These are phyloP conservation scores for Ambastaia sidthimunki DNA, from an alignment of 2,797 vertebrate species.

Conservation along the genomic window DNA sequence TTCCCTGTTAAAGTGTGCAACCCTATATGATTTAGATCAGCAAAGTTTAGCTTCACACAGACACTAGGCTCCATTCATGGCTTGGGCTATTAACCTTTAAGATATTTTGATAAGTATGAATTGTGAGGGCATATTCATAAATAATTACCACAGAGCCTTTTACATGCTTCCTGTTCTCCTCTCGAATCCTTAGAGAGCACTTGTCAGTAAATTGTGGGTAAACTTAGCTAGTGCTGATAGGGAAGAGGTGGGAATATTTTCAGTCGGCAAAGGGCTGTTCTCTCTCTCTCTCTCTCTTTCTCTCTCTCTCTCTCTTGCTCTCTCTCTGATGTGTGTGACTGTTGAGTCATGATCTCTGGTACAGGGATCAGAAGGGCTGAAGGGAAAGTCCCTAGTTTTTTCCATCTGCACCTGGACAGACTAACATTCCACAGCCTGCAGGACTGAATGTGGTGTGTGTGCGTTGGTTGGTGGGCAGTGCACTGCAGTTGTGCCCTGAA, in stretches of 20 bases:
- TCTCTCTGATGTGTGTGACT: constrained; percentile 7
- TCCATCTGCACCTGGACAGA: constrained; percentile 60
- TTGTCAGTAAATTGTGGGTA: constrained; percentile 58
- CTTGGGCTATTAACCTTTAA: constrained; percentile 73
- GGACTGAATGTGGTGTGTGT: constrained; percentile 51
- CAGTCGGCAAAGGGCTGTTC: constrained; percentile 11
- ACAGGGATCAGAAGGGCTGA: constrained; percentile 45
- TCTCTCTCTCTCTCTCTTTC: background rate
- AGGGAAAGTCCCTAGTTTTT: constrained; percentile 61
- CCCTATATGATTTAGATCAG: constrained; percentile 2
- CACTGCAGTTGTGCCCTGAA: constrained; percentile 46
- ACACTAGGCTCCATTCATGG: constrained; percentile 70
- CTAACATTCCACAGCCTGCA: constrained; percentile 52
- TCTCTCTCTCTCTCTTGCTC: background rate
- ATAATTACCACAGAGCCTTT: constrained; percentile 63
- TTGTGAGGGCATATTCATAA: constrained; percentile 68
- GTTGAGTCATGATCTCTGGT: constrained; percentile 53
- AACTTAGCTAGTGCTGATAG: constrained; percentile 64
- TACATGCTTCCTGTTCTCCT: constrained; percentile 24
- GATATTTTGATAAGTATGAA: constrained; percentile 63
- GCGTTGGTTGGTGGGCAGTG: constrained; percentile 36
- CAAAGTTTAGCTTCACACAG: constrained; percentile 65
- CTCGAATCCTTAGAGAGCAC: constrained; percentile 50
- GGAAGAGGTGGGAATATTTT: constrained; percentile 41
- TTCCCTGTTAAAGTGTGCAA: background rate